These are phyloP conservation scores for Pycnomerus fuliginosus DNA, from an alignment of 2,888 invertebrate species.

Conservation along the genomic window DNA sequence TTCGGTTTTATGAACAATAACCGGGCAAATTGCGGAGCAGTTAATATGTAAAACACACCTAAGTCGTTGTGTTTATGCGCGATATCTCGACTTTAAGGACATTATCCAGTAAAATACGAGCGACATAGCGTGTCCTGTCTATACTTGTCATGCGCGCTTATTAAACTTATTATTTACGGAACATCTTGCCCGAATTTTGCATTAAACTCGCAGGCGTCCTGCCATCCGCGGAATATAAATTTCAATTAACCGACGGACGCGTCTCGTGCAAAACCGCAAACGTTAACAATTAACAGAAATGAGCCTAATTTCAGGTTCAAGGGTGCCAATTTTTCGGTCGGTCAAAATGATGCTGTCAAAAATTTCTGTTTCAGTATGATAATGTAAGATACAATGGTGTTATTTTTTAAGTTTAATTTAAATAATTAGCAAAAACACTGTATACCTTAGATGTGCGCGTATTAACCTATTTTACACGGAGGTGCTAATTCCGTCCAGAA, in stretches of 20 bases:
- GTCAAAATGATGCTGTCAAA: too few species aligned
- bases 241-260: constrained; percentile 7
- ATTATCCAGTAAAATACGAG: constrained; percentile 34
- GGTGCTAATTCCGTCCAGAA: too few species aligned
- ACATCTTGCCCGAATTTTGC: constrained; percentile 39
- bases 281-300: too few species aligned
- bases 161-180: constrained; percentile 41
- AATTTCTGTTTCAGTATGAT: too few species aligned
- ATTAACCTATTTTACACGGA: too few species aligned
- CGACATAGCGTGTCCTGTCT: constrained; percentile 39
- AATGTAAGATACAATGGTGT: too few species aligned
- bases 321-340: too few species aligned
- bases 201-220: constrained; percentile 11
- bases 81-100: constrained; percentile 29
- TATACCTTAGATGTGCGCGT: too few species aligned
- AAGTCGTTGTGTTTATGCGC: constrained; percentile 26
- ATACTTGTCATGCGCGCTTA: constrained; percentile 41
- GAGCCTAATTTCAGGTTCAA: too few species aligned
- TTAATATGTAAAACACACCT: constrained; percentile 28
- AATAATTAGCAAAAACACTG: too few species aligned
- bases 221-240: constrained; percentile 1
- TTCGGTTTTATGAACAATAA: constrained; percentile 23
- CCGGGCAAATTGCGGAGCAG: constrained; percentile 14
- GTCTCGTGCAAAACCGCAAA: too few species aligned
- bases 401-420: too few species aligned